Base-by-base conservation (phyloP, 2,888 invertebrate species). In the Tetramorium bicarinatum region DNA sequence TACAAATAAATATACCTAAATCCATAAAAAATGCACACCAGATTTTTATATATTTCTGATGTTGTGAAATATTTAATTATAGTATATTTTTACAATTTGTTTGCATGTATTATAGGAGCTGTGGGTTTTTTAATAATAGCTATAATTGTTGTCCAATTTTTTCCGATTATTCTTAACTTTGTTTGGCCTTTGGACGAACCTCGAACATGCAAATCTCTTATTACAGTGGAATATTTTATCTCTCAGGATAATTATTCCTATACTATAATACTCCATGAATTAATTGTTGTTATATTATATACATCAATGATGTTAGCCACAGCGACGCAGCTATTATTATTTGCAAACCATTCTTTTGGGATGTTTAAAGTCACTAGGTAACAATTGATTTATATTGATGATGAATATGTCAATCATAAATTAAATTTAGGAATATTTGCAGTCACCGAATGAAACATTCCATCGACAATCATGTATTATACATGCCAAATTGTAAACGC, bases 121-220 rank as follows among this genome's bases (percentile, higher is more conserved):
- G 7, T 0, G 15, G 4, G 34, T 49, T 11, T 62, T 21, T 6
- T 38, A 18, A 2, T 18, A 7, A 11, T 62, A 3, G 6, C 0
- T 75, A 0, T 18, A 49, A 1, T 15, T 0, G 11, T 75, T 9
- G 3, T 62, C 1, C 62, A 79, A 80, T 25, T 49, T 38, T 13
- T 52, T 21, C 74, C 84, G 6, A 2, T n/a, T 25, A 41, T 84
- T 15, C 61, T 84, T 8, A 69, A 81, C 15, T 29, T 52, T 44
- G 8, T 84, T 47, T 49, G 1, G 11, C 84, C 84, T 8, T 25
- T 84, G 18, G 74, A 81, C 47, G 54, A 81, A 52, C 52, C 84
- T 21, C 84, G 81, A 0, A 25, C 61, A 49, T 15, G 21, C 18
- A 47, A 38, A 54, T 0, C n/a, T 21, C 15, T 74, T 41, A 7